Conservation (phyloP, 2,888 invertebrate species). For the Xestoiulus laeticollis region DNA sequence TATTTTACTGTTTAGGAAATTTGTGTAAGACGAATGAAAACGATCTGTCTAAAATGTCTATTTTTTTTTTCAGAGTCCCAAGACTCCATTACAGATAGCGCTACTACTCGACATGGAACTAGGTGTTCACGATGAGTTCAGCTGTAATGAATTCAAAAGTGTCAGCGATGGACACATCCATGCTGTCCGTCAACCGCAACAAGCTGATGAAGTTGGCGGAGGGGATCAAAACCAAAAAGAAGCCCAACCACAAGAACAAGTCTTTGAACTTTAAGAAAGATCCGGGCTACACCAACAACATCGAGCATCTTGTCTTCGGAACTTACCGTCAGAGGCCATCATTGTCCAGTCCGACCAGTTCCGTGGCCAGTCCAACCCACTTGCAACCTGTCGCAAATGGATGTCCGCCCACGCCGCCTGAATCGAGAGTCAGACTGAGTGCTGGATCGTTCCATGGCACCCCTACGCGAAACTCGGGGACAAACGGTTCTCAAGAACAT, state of each 20-base stretch:
- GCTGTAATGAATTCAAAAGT: slow-evolving; percentile 51
- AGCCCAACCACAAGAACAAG: slow-evolving; percentile 54
- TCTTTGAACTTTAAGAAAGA: slow-evolving; percentile 56
- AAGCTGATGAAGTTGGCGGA: slow-evolving; percentile 57
- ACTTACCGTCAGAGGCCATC: slow-evolving; percentile 52
- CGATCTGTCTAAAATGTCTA: neutral
- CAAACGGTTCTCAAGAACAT: neutral
- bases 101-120: slow-evolving; percentile 43
- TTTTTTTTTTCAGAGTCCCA: slow-evolving; percentile 45
- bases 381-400: neutral
- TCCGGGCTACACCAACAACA: slow-evolving; percentile 57
- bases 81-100: neutral
- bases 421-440: neutral
- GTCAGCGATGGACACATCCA: slow-evolving; percentile 53
- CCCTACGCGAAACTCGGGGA: neutral
- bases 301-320: slow-evolving; percentile 57
- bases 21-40: too few relatives aligned
- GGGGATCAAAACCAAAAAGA: slow-evolving; percentile 56
- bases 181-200: slow-evolving; percentile 56
- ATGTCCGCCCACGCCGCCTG: neutral
- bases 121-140: slow-evolving; percentile 52
- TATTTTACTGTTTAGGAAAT: too few relatives aligned
- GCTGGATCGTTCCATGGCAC: slow-evolving; percentile 9
- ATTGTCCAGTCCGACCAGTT: slow-evolving; percentile 28
- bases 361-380: neutral